A percentile compares a stretch with the other conserved stretches of the same genome.
These are phyloP conservation scores for Habroteleia sp. DNA, from an alignment of 2,888 invertebrate genomes.

Conservation along the genomic window DNA sequence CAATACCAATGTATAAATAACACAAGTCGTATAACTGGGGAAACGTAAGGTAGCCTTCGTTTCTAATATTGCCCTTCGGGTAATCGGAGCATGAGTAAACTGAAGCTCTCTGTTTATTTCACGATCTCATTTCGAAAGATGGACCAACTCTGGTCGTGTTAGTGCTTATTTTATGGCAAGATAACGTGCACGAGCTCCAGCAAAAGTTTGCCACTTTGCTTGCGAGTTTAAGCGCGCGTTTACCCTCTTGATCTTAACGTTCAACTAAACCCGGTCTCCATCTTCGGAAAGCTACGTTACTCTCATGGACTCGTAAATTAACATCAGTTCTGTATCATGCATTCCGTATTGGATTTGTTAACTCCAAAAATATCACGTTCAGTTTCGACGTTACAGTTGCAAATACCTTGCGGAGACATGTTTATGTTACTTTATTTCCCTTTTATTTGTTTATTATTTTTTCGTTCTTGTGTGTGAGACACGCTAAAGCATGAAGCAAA, in stretches of 20 bases:
- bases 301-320: constrained; percentile 53
- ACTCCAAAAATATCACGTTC: constrained; percentile 24
- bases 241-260: constrained; percentile 59
- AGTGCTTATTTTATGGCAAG: constrained; percentile 64
- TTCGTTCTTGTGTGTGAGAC: neutral
- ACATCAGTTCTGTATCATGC: constrained; percentile 35
- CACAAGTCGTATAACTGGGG: constrained; percentile 27
- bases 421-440: neutral
- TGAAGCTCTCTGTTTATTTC: constrained; percentile 60
- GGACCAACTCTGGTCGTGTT: constrained; percentile 56
- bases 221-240: constrained; percentile 57
- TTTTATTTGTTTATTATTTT: no score
- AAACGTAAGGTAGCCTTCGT: constrained; percentile 32
- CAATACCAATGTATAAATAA: constrained; percentile 32
- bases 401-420: neutral
- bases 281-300: constrained; percentile 46
- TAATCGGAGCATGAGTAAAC: constrained; percentile 59
- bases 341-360: constrained; percentile 29
- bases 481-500: neutral
- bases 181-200: constrained; percentile 56
- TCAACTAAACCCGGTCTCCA: constrained; percentile 50
- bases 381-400: neutral
- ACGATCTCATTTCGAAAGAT: constrained; percentile 62
- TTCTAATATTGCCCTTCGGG: constrained; percentile 56
- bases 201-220: constrained; percentile 61